phyloP scores from a whole-genome alignment of 2,888 invertebrate genomes.

The Drosophila sordidula region DNA sequence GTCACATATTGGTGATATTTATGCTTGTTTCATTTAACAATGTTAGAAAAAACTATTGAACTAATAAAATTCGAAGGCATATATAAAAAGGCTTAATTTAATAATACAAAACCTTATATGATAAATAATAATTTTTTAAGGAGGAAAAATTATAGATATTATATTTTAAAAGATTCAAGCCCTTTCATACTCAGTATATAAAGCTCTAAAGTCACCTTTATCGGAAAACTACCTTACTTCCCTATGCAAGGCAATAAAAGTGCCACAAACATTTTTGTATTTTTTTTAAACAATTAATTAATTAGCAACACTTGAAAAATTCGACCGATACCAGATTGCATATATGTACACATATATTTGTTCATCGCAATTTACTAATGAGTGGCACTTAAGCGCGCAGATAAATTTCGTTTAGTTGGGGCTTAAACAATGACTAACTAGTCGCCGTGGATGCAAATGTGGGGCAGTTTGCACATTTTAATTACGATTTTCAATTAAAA shows the following conservation, averaged over 20 bases:
- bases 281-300: constrained; percentile 41
- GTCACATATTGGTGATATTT: too few relatives aligned
- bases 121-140: too few relatives aligned
- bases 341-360: constrained; percentile 1
- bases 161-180: too few relatives aligned
- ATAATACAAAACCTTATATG: too few relatives aligned
- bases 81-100: too few relatives aligned
- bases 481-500: constrained; percentile 82
- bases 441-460: constrained; percentile 36
- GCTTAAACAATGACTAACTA: constrained; percentile 14
- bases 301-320: constrained; percentile 9
- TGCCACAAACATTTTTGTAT: constrained; percentile 50
- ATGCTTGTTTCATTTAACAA: too few relatives aligned
- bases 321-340: background rate
- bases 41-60: too few relatives aligned
- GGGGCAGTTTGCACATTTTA: constrained; percentile 71
- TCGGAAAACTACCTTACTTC: background rate
- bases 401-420: constrained; percentile 19
- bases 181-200: background rate
- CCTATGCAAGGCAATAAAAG: constrained; percentile 34
- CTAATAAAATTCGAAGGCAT: too few relatives aligned
- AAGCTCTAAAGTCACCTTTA: background rate
- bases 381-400: constrained; percentile 6
- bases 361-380: constrained; percentile 33
- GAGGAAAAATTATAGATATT: too few relatives aligned